Evolutionary conservation across 2,113 vertebrate genomes (phyloP), one percentile per base, ranked within the genome.

Genomic region (Periophthalmodon schlosseri): DNA sequence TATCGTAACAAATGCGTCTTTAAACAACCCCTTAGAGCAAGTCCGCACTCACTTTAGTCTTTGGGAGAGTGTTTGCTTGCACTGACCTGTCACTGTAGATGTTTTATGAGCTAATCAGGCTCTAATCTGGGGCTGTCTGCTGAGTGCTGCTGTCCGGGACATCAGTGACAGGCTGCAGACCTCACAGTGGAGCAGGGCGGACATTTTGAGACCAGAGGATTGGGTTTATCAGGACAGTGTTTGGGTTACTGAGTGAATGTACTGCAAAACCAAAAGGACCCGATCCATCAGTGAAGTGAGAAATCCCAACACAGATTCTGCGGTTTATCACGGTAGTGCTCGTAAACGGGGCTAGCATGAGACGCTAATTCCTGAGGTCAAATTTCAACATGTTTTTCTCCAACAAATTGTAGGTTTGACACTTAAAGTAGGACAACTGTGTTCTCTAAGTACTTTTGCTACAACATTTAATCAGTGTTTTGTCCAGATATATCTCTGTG

Each of bases 31-130:
- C 57, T 24, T 5, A 58, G 56, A 21, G 68, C 28, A 28, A 34
- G 50, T 23, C 46, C 21, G 24, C 72, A 73, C 81, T 72, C 57
- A 14, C 47, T 73, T 78, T 67, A 79, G 70, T 74, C 69, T 61
- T 23, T 76, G 71, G 28, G 16, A 46, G 34, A 18, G 15, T 15
- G 16, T 44, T 70, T 61, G 57, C 74, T 15, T 67, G 74, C 68
- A 20, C 56, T 56, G 57, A 70, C 77, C 23, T 33, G 71, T 82
- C 54, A 68, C 14, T 28, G 21, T n/a, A 72, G 70, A 79, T 69
- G 0, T 24, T 87, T 90, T 89, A 89, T 76, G 72, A 68, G 72
- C 70, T 74, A 77, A 73, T 78, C 68, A 58, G 52, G 57, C 79
- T 75, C 72, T 77, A 78, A 79, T 68, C 60, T 77, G 33, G 15